Base-by-base conservation (phyloP, 1,140 invertebrate genomes). In the Chionoecetes opilio region DNA sequence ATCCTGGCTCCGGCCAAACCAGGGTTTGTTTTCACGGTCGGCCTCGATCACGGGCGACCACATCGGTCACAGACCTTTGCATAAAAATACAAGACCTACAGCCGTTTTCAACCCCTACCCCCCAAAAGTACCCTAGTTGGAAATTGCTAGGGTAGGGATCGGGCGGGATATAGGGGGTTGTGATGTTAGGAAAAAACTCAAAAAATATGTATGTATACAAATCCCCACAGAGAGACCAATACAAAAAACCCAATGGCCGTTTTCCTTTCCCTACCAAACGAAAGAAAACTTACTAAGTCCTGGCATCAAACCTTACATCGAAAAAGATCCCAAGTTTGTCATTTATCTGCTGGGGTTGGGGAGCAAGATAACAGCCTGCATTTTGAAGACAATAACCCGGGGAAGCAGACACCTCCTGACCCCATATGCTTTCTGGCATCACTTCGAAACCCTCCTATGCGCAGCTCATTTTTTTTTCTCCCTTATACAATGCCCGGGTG, bases 231-330 rank as follows among this genome's bases (percentile, higher is more conserved):
- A n/a, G n/a, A n/a, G n/a, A n/a, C n/a, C n/a, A n/a, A n/a, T n/a
- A n/a, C n/a, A n/a, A n/a, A n/a, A n/a, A n/a, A n/a, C 93, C 21
- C 32, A 41, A 90, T 95, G 84, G 95, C 37, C 82, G 21, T 82
- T 29, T 94, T 95, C 85, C 93, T 95, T 53, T 95, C 85, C 2
- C 95, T 82, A 95, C 92, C 31, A 95, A 89, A 46, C 41, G 41
- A 46, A 46, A 14, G 41, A 5, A 14, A 46, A 5, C 41, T 46
- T 5, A 46, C 75, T n/a, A 37, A 94, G 5, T 91, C 85, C 93
- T 95, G n/a, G 38, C 93, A 91, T n/a, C 6, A 37, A 95, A 95
- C 32, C 63, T 32, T 95, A 95, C 93, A 95, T 75, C 93, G 53
- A 37, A 31, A 31, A 53, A 0, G 63, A 5, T 75, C 29, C 34